Percentiles rank a stretch among this genome's conserved stretches.
Evolutionary conservation across 2,113 vertebrate species (phyloP).

Genomic region (Pseudopodoces humilis): DNA sequence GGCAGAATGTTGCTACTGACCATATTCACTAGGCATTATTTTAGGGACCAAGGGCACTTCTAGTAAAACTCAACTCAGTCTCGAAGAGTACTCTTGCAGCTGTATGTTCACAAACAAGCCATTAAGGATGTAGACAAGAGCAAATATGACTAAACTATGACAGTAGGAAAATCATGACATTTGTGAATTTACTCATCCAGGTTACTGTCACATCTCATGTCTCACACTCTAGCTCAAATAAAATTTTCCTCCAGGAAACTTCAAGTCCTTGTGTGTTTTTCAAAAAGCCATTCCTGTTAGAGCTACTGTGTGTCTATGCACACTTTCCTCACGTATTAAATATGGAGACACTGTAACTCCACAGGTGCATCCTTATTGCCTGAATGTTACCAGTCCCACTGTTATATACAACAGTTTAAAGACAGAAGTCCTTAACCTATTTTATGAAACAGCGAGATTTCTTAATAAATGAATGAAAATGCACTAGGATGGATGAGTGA

Average conservation of each 20-base stretch:
- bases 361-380: background rate
- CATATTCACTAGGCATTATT: background rate
- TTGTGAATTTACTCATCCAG: background rate
- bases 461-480: background rate
- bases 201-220: background rate
- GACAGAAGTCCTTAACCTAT: background rate
- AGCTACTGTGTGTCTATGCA: background rate
- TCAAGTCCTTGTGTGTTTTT: fast-evolving
- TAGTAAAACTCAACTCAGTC: background rate
- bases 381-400: background rate
- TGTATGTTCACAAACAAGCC: background rate
- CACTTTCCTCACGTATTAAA: background rate
- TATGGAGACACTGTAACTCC: background rate
- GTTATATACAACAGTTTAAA: background rate
- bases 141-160: background rate
- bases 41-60: background rate
- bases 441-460: background rate
- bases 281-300: background rate
- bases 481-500: fast-evolving
- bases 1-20: background rate
- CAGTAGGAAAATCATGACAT: background rate
- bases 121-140: background rate
- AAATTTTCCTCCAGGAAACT: background rate
- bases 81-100: background rate
- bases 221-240: background rate